A percentile compares a stretch with the other conserved stretches of the same genome.
These are phyloP conservation scores for Euleptes europaea DNA, from an alignment of 2,113 vertebrate species.

Conservation along the genomic window DNA sequence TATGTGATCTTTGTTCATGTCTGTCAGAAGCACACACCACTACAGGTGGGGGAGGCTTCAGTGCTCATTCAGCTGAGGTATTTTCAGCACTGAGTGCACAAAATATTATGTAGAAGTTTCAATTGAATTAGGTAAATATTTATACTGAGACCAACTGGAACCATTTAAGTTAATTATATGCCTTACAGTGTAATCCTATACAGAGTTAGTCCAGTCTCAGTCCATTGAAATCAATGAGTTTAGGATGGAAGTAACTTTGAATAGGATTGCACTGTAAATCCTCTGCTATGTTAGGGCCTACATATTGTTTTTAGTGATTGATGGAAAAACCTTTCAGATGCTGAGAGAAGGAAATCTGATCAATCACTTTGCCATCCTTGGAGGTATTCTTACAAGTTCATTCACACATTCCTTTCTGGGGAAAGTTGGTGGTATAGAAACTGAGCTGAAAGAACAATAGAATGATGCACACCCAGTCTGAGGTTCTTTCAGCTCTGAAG, in stretches of 20 bases:
- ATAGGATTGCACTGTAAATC: background rate
- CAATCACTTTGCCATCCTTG: background rate
- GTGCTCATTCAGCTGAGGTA: background rate
- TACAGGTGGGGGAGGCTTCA: background rate
- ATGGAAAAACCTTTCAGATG: background rate
- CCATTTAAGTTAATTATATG: background rate
- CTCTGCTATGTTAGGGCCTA: background rate
- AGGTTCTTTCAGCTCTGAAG: background rate
- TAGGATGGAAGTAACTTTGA: too few relatives aligned
- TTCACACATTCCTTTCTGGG: background rate
- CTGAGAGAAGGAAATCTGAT: background rate
- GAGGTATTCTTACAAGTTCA: background rate
- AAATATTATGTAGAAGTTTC: background rate
- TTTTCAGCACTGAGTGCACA: background rate
- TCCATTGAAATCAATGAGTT: too few relatives aligned
- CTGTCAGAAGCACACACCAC: background rate
- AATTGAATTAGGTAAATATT: background rate
- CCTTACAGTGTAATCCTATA: background rate
- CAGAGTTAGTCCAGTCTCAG: too few relatives aligned
- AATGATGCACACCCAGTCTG: background rate
- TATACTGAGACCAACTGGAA: fast-evolving
- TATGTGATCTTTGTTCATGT: background rate
- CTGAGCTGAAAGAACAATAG: background rate
- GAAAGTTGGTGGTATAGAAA: background rate
- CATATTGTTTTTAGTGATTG: background rate